phyloP scores from a whole-genome alignment of 2,113 vertebrate genomes.

The Cyprinodon tularosa region DNA sequence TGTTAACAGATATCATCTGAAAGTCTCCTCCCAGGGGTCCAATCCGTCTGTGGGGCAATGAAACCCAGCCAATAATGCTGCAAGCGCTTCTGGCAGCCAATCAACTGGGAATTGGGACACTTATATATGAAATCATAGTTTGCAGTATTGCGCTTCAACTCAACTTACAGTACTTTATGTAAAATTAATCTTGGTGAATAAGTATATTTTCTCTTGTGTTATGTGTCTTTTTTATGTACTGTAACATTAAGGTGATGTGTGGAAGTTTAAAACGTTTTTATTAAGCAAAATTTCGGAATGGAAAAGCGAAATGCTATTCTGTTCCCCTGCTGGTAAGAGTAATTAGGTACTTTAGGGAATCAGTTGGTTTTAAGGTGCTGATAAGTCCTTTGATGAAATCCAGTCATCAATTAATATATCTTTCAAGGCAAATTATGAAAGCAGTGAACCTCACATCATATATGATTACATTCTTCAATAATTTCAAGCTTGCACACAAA shows the following conservation, averaged over 20 bases:
- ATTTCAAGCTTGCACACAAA: not conserved
- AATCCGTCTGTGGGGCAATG: slow-evolving; percentile 71
- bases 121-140: slow-evolving; percentile 51
- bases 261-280: slow-evolving; percentile 10
- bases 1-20: slow-evolving; percentile 57
- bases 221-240: not conserved
- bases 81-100: slow-evolving; percentile 76
- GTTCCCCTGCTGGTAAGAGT: not conserved
- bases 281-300: slow-evolving; percentile 23
- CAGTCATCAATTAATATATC: not conserved
- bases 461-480: not conserved
- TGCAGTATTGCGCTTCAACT: slow-evolving; percentile 27
- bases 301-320: not conserved
- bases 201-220: not conserved
- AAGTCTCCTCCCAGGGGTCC: slow-evolving; percentile 71
- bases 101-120: slow-evolving; percentile 69
- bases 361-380: not conserved
- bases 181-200: slow-evolving; percentile 12
- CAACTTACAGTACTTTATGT: slow-evolving; percentile 33
- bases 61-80: slow-evolving; percentile 74
- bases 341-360: not conserved
- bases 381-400: not conserved
- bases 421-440: not conserved
- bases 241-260: slow-evolving; percentile 26
- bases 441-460: not conserved